Conservation (phyloP, 2,888 invertebrate species). For the Folsomia manolachei region DNA sequence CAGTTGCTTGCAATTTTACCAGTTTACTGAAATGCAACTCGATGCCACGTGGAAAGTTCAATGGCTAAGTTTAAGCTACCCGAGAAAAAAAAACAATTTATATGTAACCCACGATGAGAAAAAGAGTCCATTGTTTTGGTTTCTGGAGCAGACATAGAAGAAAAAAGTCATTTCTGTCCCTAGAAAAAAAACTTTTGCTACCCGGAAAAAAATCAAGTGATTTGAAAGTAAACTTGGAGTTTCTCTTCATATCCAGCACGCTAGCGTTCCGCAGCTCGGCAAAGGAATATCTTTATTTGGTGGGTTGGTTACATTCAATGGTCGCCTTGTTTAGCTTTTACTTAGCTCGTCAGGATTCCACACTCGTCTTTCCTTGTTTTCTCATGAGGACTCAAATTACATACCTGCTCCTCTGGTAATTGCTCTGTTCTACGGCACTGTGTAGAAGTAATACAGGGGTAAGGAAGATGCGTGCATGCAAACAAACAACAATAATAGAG, state of each 20-base stretch:
- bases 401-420: neutral
- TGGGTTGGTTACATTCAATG: neutral
- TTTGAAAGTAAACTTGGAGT: neutral
- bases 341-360: neutral
- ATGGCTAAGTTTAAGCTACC: neutral
- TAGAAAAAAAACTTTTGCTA: too few relatives aligned
- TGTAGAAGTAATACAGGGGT: too few relatives aligned
- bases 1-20: too few relatives aligned
- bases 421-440: too few relatives aligned
- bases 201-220: conserved; percentile 7
- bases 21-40: too few relatives aligned
- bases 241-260: neutral
- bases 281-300: neutral
- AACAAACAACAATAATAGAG: neutral
- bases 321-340: neutral
- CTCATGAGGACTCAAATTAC: conserved; percentile 8
- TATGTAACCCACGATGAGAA: conserved; percentile 2
- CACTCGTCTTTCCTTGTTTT: conserved; percentile 12
- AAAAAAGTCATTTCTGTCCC: neutral
- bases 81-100: conserved; percentile 1
- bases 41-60: too few relatives aligned
- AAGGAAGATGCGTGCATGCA: neutral
- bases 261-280: neutral
- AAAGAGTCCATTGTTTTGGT: conserved; percentile 2
- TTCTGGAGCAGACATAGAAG: neutral